These are phyloP conservation scores for Pseudochirops corinnae DNA, from an alignment of 2,797 vertebrate species.

Conservation along the genomic window DNA sequence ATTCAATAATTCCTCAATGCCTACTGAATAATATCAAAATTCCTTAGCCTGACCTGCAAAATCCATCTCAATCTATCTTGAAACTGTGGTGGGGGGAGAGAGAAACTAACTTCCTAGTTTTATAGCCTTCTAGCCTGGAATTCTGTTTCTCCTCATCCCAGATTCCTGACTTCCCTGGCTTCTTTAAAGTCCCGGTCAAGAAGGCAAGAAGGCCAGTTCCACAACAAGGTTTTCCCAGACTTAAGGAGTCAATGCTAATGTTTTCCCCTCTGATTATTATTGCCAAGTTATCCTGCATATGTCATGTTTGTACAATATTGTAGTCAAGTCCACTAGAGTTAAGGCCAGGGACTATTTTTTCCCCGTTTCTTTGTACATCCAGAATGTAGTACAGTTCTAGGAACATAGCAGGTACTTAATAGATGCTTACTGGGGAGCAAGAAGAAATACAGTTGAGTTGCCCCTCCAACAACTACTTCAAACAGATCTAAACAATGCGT, in stretches of 20 bases:
- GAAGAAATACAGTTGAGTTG: not conserved
- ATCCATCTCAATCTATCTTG: not conserved
- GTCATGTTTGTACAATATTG: not conserved
- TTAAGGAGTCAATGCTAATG: not conserved
- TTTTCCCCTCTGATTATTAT: not conserved
- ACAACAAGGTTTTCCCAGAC: not conserved
- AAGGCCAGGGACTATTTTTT: not conserved
- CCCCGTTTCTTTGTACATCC: not conserved
- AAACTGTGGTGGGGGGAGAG: too few species aligned
- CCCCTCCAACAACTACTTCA: not conserved
- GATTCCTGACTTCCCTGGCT: not conserved
- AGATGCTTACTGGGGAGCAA: not conserved
- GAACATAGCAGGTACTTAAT: not conserved
- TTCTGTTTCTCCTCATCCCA: not conserved
- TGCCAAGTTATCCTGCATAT: not conserved
- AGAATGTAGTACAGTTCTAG: not conserved
- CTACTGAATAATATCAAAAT: not conserved
- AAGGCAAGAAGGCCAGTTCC: not conserved
- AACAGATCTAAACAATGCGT: not conserved
- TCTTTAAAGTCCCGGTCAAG: not conserved
- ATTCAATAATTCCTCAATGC: not conserved
- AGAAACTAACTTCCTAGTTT: not conserved
- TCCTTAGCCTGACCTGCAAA: constrained; percentile 25
- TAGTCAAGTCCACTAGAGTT: not conserved
- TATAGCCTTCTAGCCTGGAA: not conserved